Percentiles rank a stretch among this genome's conserved stretches.
Evolutionary conservation across 1,140 invertebrate genomes (phyloP).

Genomic region (Danaus melanippus): DNA sequence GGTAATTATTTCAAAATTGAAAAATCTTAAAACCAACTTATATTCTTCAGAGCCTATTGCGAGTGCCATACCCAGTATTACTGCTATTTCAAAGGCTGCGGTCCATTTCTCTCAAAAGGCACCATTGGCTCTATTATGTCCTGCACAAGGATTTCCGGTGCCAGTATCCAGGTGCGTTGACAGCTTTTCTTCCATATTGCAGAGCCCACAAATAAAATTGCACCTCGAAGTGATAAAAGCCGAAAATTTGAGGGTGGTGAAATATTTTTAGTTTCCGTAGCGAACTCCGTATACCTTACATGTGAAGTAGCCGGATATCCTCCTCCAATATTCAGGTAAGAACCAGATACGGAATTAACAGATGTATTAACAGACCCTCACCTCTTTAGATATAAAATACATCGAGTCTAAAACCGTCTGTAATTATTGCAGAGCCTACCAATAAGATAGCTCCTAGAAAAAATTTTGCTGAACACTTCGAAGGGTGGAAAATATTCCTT

Average conservation of each 20-base stretch:
- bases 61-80: slow-evolving; percentile 73
- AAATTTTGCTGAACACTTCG: slow-evolving; percentile 77
- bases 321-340: slow-evolving; percentile 78
- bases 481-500: slow-evolving; percentile 78
- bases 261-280: slow-evolving; percentile 75
- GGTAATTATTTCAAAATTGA: too few relatives aligned
- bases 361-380: neutral
- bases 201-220: slow-evolving; percentile 60
- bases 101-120: slow-evolving; percentile 51
- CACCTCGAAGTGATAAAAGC: slow-evolving; percentile 73
- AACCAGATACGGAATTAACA: slow-evolving; percentile 18
- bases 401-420: neutral
- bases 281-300: slow-evolving; percentile 73
- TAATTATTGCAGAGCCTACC: slow-evolving; percentile 76
- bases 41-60: slow-evolving; percentile 74
- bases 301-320: slow-evolving; percentile 78
- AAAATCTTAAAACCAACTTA: slow-evolving; percentile 4
- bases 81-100: slow-evolving; percentile 64
- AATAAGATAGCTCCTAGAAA: slow-evolving; percentile 78
- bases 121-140: slow-evolving; percentile 75
- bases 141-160: slow-evolving; percentile 79
- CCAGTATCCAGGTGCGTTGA: slow-evolving; percentile 79
- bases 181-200: slow-evolving; percentile 39
- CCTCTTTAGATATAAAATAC: neutral
- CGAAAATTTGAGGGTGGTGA: slow-evolving; percentile 76